Percentiles rank a stretch among this genome's conserved stretches.
Evolutionary conservation across 2,888 invertebrate genomes (phyloP).

Genomic region (Abscondita cerata): DNA sequence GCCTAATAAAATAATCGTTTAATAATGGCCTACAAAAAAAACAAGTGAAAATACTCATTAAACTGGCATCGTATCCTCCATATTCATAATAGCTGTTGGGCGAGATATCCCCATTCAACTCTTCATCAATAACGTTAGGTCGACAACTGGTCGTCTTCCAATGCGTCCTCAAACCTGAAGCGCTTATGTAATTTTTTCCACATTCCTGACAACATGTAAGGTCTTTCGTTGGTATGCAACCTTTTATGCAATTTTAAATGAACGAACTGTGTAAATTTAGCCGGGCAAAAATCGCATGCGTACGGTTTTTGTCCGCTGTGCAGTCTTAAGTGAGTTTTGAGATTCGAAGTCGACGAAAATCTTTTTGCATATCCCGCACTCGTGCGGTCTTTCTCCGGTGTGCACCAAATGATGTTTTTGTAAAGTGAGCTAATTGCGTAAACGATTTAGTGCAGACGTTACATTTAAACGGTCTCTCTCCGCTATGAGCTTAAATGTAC

Average conservation of each 20-base stretch:
- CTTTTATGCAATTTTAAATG: constrained; percentile 96
- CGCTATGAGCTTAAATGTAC: constrained; percentile 96
- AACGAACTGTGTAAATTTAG: constrained; percentile 98
- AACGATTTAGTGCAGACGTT: constrained; percentile 97
- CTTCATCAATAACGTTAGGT: constrained; percentile 89
- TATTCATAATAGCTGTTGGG: constrained; percentile 67
- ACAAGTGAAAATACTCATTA: constrained; percentile 2
- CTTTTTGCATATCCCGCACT: constrained; percentile 95
- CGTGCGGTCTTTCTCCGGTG: constrained; percentile 98
- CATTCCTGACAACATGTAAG: constrained; percentile 97
- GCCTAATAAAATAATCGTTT: constrained; percentile 23
- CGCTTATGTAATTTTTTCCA: constrained; percentile 97
- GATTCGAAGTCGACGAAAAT: constrained; percentile 96
- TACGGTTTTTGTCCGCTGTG: constrained; percentile 96
- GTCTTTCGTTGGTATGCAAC: constrained; percentile 95
- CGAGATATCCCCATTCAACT: constrained; percentile 65
- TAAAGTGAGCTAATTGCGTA: constrained; percentile 95
- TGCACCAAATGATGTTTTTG: constrained; percentile 99
- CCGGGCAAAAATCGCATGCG: constrained; percentile 95
- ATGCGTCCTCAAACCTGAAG: constrained; percentile 89
- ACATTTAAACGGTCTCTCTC: constrained; percentile 98
- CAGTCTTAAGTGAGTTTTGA: constrained; percentile 96
- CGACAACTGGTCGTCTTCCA: constrained; percentile 96
- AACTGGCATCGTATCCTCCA: constrained; percentile 74
- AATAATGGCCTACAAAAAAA: too few relatives aligned